Evolutionary conservation across 2,113 vertebrate species (phyloP).

Genomic region (Herpailurus yagouaroundi): DNA sequence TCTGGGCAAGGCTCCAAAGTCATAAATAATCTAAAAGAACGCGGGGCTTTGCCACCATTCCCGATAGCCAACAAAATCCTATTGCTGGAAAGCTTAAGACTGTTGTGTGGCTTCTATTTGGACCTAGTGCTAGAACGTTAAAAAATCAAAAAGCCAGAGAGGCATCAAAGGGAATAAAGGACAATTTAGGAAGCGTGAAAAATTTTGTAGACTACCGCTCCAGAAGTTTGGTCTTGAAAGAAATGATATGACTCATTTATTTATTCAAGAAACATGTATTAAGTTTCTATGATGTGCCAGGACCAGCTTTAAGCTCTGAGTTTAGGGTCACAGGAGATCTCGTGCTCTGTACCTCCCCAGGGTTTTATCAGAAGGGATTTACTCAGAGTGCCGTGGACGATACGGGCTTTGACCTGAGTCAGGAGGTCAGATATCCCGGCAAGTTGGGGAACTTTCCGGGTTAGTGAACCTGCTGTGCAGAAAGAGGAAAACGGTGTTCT

Average conservation of each 20-base stretch:
- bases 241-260: neutral
- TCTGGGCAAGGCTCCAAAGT: neutral
- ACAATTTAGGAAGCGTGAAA: neutral
- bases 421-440: neutral
- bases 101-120: neutral
- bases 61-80: neutral
- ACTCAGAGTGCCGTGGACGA: neutral
- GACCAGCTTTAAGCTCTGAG: neutral
- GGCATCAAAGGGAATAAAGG: neutral
- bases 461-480: neutral
- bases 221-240: neutral
- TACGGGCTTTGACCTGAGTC: neutral
- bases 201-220: neutral
- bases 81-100: neutral
- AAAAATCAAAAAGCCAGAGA: neutral
- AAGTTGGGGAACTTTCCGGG: neutral
- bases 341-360: accelerated
- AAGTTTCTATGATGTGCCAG: neutral
- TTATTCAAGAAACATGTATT: neutral
- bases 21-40: neutral
- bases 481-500: neutral
- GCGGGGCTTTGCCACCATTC: neutral
- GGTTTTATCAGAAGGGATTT: neutral
- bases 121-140: neutral
- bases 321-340: neutral